Evolutionary conservation across 2,113 vertebrate species (phyloP), one percentile per base, ranked within the genome.

Genomic region (Arvicanthis niloticus): DNA sequence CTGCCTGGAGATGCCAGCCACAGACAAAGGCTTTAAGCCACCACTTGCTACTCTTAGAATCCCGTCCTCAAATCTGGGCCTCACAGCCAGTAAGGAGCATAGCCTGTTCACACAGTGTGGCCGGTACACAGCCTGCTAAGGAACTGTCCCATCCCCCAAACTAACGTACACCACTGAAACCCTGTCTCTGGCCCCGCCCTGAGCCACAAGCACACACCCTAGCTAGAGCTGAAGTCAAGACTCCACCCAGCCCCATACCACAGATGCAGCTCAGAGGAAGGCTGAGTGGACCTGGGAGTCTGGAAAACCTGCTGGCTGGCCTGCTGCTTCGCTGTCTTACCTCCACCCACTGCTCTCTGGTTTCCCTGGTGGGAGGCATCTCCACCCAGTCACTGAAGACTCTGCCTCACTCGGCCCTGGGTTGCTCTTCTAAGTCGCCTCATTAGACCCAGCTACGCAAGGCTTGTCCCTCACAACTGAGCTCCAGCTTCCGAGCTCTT

Each of bases 1-100:
- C 67, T 42, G 87, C 22, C 58, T 24, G 42, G 65, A 53, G 78
- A 78, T 12, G 3, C 29, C 93, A 88, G 73, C 93, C 42, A 31
- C 78, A 26, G 42, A 73, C 89, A 70, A 73, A 87, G 26, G 26
- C 34, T 85, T 26, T 56, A 17, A 31, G 60, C 17, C 7, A 31
- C 19, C 84, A 40, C 68, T 40, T 34, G 81, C 24, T 45, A 62
- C 80, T 82, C 67, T 31, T 56, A 29, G 37, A 31, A 67, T n/a
- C 34, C 34, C 5, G 19, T 12, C 51, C 31, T 40, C 0, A 3
- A 9, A 21, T 22, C 58, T n/a, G 19, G 48, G 68, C 12, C 68
- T 56, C 62, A 26, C 48, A 29, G 22, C 65, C 22, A 1, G 53
- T 1, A n/a, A 82, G 37, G 17, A 42, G 26, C 0, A 0, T 31